A percentile compares a stretch with the other conserved stretches of the same genome.
Evolutionary conservation across 2,113 vertebrate species (phyloP).

Genomic region (Coptodon bakossiorum): DNA sequence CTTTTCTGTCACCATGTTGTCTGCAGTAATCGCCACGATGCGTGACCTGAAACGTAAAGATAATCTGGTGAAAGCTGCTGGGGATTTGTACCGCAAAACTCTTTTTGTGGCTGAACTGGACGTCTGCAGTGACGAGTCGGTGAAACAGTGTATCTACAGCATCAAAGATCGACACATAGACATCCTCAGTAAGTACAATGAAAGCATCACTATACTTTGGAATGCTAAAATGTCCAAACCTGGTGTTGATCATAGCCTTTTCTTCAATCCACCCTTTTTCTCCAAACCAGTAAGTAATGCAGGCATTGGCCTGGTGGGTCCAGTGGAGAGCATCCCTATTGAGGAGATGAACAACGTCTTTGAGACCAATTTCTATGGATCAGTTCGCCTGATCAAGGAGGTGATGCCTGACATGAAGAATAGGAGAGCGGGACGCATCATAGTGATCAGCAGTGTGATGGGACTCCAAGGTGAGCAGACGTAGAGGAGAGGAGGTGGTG

Average conservation of each 20-base stretch:
- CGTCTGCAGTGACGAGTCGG: constrained; percentile 78
- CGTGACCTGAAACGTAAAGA: constrained; percentile 79
- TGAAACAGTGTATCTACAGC: constrained; percentile 73
- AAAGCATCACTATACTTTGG: background rate
- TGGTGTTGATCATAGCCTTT: background rate
- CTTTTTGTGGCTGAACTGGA: constrained; percentile 78
- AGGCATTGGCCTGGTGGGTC: constrained; percentile 72
- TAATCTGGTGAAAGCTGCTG: constrained; percentile 76
- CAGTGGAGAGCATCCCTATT: constrained; percentile 68
- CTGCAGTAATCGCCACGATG: constrained; percentile 86
- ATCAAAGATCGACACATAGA: constrained; percentile 76
- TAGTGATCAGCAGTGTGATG: constrained; percentile 74
- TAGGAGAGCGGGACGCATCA: constrained; percentile 66
- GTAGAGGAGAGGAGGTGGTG: background rate
- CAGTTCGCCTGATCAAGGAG: constrained; percentile 74
- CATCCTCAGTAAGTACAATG: constrained; percentile 74
- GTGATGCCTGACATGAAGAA: constrained; percentile 75
- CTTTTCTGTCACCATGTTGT: background rate
- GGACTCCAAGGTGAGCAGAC: constrained; percentile 67
- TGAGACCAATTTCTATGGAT: constrained; percentile 73
- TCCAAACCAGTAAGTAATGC: constrained; percentile 66
- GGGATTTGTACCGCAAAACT: constrained; percentile 72
- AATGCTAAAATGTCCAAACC: background rate
- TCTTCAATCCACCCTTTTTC: background rate
- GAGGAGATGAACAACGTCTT: constrained; percentile 75